Evolutionary conservation across 2,113 vertebrate genomes (phyloP), one percentile per base, ranked within the genome.

Genomic region (Sander lucioperca): DNA sequence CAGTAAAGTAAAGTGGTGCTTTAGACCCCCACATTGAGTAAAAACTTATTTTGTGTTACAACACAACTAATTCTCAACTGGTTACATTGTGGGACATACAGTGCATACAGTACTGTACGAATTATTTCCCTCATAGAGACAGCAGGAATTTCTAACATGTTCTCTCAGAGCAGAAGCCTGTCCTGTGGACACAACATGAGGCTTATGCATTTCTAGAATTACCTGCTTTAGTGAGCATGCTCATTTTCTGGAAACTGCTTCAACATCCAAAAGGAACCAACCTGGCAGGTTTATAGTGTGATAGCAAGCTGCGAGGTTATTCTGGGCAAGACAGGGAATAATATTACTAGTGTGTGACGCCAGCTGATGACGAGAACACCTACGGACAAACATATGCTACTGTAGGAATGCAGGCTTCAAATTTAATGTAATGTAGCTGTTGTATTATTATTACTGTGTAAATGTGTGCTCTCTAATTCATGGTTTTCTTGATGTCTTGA

Each of bases 221-320:
- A 74, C 78, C 79, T 70, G 63, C 19, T 82, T 79, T 79, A 65
- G 70, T 14, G 68, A 88, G 68, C 77, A 0, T 25, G 77, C 13
- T 83, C 65, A 70, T 83, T 89, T 89, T 83, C 77, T 74, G 66
- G 73, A 77, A 56, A 74, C 61, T 84, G 79, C 82, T 78, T 65
- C 64, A 9, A 65, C 65, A 85, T 82, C 88, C 83, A 71, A 85
- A 90, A 83, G 82, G 85, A 25, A 65, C 23, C 5, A 69, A 91
- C 87, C 88, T 91, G 88, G 89, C 86, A 91, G 85, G 82, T 74
- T 76, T 68, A 77, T 23, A 58, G 69, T 73, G 78, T 48, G 53
- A 89, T 71, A 10, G 13, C 78, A 71, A 69, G 73, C 77, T 79
- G 73, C 25, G 84, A 86, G 74, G 76, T 75, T 90, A 86, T 89